Conservation (phyloP, 2,888 invertebrate genomes). For the Drosophila recens region DNA sequence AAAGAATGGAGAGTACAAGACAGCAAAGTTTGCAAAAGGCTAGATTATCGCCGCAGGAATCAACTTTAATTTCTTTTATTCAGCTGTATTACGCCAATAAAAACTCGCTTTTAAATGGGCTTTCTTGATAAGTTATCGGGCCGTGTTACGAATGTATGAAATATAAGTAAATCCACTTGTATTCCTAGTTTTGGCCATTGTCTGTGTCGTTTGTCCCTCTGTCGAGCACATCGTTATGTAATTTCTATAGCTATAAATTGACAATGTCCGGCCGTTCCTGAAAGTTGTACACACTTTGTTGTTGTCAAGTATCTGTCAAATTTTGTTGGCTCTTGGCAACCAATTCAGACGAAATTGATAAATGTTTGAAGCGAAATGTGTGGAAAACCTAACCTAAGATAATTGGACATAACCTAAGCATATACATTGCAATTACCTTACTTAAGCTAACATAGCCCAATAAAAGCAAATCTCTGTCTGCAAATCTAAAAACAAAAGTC, state of each 20-base stretch:
- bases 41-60: slow-evolving; percentile 42
- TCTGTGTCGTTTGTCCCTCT: background rate
- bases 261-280: background rate
- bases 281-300: slow-evolving; percentile 7
- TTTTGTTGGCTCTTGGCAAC: background rate
- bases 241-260: slow-evolving; percentile 15
- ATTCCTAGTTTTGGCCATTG: background rate
- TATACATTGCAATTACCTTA: background rate
- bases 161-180: background rate
- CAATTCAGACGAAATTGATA: background rate
- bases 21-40: slow-evolving; percentile 44
- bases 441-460: background rate
- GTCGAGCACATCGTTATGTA: background rate
- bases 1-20: slow-evolving; percentile 1
- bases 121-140: slow-evolving; percentile 28
- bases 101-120: slow-evolving; percentile 45
- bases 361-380: background rate
- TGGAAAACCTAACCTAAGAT: background rate
- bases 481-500: background rate
- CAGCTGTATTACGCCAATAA: slow-evolving; percentile 42
- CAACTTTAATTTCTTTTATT: slow-evolving; percentile 54
- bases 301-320: slow-evolving; percentile 8
- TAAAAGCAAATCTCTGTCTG: background rate
- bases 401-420: background rate
- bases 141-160: background rate